A percentile compares a stretch with the other conserved stretches of the same genome.
phyloP scores from a whole-genome alignment of 1,140 invertebrate species.

The Araneus ventricosus region DNA sequence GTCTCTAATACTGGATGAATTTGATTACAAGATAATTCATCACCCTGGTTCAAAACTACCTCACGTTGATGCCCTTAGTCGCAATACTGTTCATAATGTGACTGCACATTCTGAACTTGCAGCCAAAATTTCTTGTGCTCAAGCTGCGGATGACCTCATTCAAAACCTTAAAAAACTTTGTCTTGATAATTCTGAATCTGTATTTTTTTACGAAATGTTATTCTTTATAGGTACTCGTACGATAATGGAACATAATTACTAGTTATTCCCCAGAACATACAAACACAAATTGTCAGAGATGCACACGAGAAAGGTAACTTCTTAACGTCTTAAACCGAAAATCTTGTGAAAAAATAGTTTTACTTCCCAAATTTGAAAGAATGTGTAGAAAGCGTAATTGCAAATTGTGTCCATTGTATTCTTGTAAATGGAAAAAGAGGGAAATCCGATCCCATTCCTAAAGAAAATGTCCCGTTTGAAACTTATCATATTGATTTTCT shows the following conservation, averaged over 20 bases:
- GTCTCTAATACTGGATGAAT: constrained; percentile 51
- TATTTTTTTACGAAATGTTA: background rate
- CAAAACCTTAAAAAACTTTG: background rate
- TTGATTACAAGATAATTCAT: constrained; percentile 35
- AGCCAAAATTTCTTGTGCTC: background rate
- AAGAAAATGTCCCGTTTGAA: constrained; percentile 2
- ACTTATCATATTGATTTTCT: constrained; percentile 32
- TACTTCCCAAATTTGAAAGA: background rate
- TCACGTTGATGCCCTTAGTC: constrained; percentile 49
- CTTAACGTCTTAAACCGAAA: background rate
- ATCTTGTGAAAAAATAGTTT: background rate
- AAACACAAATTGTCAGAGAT: background rate
- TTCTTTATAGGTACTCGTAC: background rate
- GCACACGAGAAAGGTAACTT: constrained; percentile 36
- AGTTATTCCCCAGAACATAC: background rate
- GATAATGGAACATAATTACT: background rate
- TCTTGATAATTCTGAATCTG: background rate
- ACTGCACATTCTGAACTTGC: background rate
- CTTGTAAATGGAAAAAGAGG: background rate
- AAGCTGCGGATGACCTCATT: background rate
- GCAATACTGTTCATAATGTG: background rate
- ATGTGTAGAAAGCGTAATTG: background rate
- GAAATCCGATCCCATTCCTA: constrained; percentile 14
- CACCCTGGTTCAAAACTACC: background rate
- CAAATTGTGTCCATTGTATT: constrained; percentile 17